These are phyloP conservation scores for Anthrax anthrax DNA, from an alignment of 2,888 invertebrate species.

Conservation along the genomic window DNA sequence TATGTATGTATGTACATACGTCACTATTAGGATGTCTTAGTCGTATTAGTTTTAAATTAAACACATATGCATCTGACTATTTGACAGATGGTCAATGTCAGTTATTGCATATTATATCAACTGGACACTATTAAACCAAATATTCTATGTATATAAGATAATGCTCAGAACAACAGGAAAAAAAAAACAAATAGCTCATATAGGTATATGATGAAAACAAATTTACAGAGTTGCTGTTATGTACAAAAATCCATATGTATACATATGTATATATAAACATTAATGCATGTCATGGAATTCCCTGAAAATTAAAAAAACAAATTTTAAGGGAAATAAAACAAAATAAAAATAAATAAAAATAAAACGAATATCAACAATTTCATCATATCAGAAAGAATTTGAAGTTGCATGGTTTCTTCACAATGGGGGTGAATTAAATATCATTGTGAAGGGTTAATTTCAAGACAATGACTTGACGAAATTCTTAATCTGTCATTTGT, in stretches of 20 bases:
- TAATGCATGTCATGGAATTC: conserved; percentile 1
- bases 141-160: background rate
- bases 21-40: too few relatives aligned
- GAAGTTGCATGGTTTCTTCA: background rate
- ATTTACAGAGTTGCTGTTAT: too few relatives aligned
- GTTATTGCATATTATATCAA: background rate
- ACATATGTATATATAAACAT: background rate
- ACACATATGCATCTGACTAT: too few relatives aligned
- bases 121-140: conserved; percentile 3
- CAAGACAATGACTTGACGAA: conserved; percentile 31
- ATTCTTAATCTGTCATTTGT: conserved; percentile 30
- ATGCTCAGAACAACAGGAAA: too few relatives aligned
- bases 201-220: too few relatives aligned
- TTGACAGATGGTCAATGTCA: conserved; percentile 6
- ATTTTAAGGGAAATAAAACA: too few relatives aligned
- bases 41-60: too few relatives aligned
- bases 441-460: conserved; percentile 12
- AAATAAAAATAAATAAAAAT: too few relatives aligned
- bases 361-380: background rate
- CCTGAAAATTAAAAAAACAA: conserved; percentile 2
- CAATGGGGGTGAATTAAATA: conserved; percentile 5
- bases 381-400: background rate
- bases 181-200: too few relatives aligned
- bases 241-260: background rate
- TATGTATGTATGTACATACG: too few relatives aligned